Percentiles rank a stretch among this genome's conserved stretches.
These are phyloP conservation scores for Tigriopus japonicus DNA, from an alignment of 1,140 invertebrate species.

Conservation along the genomic window DNA sequence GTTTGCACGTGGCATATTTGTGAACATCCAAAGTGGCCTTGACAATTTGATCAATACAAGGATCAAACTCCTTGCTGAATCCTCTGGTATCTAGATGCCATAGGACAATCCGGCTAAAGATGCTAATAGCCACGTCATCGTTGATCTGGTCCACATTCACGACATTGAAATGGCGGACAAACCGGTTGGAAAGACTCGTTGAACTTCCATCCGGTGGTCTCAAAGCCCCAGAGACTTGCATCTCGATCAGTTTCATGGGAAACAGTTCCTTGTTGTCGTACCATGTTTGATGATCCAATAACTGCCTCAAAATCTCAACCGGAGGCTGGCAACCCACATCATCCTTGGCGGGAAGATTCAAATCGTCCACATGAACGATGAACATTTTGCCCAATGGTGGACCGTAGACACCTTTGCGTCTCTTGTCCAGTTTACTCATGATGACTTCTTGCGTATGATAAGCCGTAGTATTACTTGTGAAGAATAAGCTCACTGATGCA, in stretches of 20 bases:
- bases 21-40: conserved; percentile 66
- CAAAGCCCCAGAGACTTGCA: conserved; percentile 60
- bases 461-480: conserved; percentile 64
- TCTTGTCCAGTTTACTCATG: conserved; percentile 81
- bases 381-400: conserved; percentile 71
- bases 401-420: conserved; percentile 81
- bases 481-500: conserved; percentile 8
- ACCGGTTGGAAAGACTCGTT: conserved; percentile 62
- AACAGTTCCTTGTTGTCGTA: conserved; percentile 73
- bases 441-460: conserved; percentile 88
- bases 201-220: conserved; percentile 59
- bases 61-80: conserved; percentile 87
- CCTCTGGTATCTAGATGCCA: conserved; percentile 88
- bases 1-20: conserved; percentile 53
- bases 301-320: conserved; percentile 72
- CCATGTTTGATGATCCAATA: conserved; percentile 76
- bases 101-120: conserved; percentile 73
- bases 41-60: conserved; percentile 73
- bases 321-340: conserved; percentile 52
- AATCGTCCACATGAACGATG: conserved; percentile 81
- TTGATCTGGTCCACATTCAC: conserved; percentile 76
- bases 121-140: conserved; percentile 58
- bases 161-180: conserved; percentile 73
- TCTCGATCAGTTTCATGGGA: conserved; percentile 65
- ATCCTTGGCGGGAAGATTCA: conserved; percentile 75